phyloP scores from a whole-genome alignment of 2,797 vertebrate genomes.

The Novumbra hubbsi region DNA sequence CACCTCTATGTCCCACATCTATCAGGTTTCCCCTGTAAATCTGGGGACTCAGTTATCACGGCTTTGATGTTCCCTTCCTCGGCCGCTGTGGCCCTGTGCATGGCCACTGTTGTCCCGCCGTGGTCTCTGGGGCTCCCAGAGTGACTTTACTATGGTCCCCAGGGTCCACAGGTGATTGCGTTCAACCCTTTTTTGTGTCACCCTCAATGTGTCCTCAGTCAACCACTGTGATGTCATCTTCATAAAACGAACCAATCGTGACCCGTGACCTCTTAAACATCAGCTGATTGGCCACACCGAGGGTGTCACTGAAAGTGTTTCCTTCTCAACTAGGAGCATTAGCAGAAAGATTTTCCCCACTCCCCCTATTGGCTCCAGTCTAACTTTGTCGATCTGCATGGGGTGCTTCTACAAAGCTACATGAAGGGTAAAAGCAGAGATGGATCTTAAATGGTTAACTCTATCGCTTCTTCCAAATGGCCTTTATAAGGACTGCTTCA shows the following conservation, averaged over 20 bases:
- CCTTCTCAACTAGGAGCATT: neutral
- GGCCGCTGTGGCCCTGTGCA: constrained; percentile 40
- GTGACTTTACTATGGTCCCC: neutral
- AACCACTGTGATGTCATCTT: neutral
- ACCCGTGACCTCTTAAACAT: neutral
- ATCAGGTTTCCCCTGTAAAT: constrained; percentile 23
- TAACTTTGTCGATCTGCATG: neutral
- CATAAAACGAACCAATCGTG: neutral
- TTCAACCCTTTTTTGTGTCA: neutral
- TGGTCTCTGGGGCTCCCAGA: constrained; percentile 16
- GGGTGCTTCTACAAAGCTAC: neutral
- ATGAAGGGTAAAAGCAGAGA: neutral
- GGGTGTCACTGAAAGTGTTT: neutral
- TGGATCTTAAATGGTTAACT: neutral
- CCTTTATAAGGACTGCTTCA: neutral
- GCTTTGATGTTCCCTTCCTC: constrained; percentile 11
- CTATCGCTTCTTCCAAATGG: neutral
- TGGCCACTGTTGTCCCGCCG: constrained; percentile 34
- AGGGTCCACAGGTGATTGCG: neutral
- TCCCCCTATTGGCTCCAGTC: neutral
- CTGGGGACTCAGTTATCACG: constrained; percentile 4
- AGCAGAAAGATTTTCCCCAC: neutral
- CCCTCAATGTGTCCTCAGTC: neutral
- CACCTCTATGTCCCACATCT: constrained; percentile 19
- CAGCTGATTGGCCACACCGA: neutral